Conservation (phyloP, 2,113 vertebrate genomes). For the Pelodiscus sinensis region DNA sequence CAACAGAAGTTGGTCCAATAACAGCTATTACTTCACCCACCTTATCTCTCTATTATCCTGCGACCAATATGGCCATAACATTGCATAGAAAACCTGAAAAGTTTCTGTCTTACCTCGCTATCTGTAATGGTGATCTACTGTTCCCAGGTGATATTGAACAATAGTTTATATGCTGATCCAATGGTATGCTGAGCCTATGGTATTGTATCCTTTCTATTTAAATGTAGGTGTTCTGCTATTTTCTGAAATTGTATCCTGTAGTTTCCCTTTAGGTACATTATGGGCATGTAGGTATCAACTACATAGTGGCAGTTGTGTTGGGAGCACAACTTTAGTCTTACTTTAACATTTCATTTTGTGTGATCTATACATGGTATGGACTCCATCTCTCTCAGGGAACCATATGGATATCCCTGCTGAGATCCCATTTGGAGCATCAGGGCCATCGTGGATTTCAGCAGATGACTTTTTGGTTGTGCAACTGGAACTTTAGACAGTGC, state of each 20-base stretch:
- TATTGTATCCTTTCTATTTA: background rate
- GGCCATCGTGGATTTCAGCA: background rate
- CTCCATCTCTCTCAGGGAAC: background rate
- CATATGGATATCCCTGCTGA: background rate
- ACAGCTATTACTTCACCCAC: background rate
- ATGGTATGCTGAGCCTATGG: background rate
- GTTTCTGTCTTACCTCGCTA: conserved; percentile 43
- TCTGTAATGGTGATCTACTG: conserved; percentile 23
- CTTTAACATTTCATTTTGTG: background rate
- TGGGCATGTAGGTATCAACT: background rate
- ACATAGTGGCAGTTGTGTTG: fast-evolving
- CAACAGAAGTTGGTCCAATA: background rate
- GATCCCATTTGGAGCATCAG: background rate
- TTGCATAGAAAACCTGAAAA: background rate
- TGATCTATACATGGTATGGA: no score
- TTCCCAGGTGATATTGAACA: background rate
- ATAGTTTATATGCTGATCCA: background rate
- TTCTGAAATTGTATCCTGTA: background rate
- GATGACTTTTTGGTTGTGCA: background rate
- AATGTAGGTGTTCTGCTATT: background rate
- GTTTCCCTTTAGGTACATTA: background rate
- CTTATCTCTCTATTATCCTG: background rate
- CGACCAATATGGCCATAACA: background rate
- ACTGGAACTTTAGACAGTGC: background rate
- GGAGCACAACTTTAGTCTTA: background rate